A percentile compares a stretch with the other conserved stretches of the same genome.
Conservation (phyloP, 2,888 invertebrate genomes). For the Alviniconcha strummeri region DNA sequence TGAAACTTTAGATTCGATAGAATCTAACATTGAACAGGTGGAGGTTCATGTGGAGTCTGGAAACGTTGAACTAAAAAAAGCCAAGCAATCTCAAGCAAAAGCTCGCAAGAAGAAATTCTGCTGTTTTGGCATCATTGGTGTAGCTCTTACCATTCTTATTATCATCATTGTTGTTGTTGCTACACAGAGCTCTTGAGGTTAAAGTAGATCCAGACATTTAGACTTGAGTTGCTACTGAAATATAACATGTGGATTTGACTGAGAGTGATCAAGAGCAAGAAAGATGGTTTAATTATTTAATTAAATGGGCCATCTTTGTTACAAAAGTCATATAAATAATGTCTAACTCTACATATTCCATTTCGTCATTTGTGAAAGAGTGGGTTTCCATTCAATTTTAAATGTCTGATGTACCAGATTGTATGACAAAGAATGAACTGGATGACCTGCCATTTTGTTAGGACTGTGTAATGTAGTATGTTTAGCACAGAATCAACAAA, state of each 20-base stretch:
- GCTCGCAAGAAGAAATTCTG: conserved; percentile 54
- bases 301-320: neutral
- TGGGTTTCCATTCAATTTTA: too few relatives aligned
- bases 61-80: conserved; percentile 49
- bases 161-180: conserved; percentile 46
- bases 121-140: conserved; percentile 49
- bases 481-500: too few relatives aligned
- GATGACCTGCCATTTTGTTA: too few relatives aligned
- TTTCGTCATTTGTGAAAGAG: too few relatives aligned
- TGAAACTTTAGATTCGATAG: conserved; percentile 60
- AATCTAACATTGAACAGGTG: conserved; percentile 51
- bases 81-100: conserved; percentile 44
- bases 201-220: neutral
- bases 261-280: neutral
- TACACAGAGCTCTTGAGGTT: neutral
- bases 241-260: neutral
- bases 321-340: too few relatives aligned
- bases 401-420: too few relatives aligned
- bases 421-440: too few relatives aligned
- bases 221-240: neutral
- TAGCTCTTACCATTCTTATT: conserved; percentile 50
- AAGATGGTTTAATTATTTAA: neutral
- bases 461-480: too few relatives aligned
- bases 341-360: too few relatives aligned
- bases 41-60: conserved; percentile 50